Percentiles rank a stretch among this genome's conserved stretches.
Conservation (phyloP, 2,797 vertebrate genomes). For the Luscinia luscinia region DNA sequence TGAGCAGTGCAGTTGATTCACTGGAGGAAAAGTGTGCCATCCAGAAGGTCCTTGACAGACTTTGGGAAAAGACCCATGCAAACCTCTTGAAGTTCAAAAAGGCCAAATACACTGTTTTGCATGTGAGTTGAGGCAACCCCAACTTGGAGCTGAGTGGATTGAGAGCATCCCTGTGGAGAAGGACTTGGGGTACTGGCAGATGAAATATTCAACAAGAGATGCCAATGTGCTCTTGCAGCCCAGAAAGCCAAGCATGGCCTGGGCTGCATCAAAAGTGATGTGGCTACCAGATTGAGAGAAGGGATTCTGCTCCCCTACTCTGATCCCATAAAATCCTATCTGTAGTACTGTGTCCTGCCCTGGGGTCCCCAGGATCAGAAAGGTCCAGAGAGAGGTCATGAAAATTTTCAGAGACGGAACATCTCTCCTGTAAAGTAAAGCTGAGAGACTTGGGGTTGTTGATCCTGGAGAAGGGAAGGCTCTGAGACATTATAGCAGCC, state of each 20-base stretch:
- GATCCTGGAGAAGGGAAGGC: background rate
- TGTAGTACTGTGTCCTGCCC: accelerated
- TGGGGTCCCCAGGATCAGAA: background rate
- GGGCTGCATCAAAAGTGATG: background rate
- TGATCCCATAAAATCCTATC: background rate
- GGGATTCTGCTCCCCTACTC: background rate
- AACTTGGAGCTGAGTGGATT: background rate
- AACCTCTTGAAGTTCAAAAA: background rate
- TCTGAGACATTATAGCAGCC: background rate
- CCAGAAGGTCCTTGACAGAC: background rate
- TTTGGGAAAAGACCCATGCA: background rate
- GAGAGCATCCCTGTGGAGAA: background rate
- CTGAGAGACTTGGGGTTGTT: background rate
- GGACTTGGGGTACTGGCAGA: background rate
- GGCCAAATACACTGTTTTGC: background rate
- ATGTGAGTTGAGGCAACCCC: background rate
- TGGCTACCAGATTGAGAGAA: background rate
- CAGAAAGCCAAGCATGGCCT: accelerated
- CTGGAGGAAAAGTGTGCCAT: background rate
- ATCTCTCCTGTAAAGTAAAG: background rate
- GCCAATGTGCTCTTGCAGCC: accelerated
- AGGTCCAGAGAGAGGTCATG: background rate
- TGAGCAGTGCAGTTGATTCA: background rate
- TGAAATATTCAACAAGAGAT: background rate
- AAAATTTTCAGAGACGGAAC: background rate